Conservation (phyloP, 1,140 invertebrate species). For the Eurosta solidaginis region DNA sequence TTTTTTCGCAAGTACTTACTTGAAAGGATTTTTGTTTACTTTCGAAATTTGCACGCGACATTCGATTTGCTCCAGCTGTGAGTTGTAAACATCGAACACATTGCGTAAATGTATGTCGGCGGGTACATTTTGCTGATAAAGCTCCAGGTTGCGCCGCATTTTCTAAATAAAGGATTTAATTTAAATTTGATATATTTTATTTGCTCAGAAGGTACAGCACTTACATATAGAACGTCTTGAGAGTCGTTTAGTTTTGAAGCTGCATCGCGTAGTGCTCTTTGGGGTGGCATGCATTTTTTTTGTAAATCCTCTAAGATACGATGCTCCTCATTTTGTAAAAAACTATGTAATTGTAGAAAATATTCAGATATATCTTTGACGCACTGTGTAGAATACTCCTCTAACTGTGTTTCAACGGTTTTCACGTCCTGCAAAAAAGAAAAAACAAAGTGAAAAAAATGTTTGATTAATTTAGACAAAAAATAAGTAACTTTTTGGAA, state of each 20-base stretch:
- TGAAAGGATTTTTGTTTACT: slow-evolving; percentile 42
- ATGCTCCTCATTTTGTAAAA: slow-evolving; percentile 46
- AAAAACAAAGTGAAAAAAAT: not conserved
- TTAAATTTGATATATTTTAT: not conserved
- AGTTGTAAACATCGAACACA: slow-evolving; percentile 25
- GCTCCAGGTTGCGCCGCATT: slow-evolving; percentile 33
- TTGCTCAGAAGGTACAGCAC: not conserved
- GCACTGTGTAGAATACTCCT: slow-evolving; percentile 43
- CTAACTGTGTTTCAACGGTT: slow-evolving; percentile 37
- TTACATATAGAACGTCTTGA: slow-evolving; percentile 42
- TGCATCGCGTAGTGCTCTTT: slow-evolving; percentile 41
- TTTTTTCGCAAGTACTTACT: slow-evolving; percentile 35
- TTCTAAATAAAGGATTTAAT: slow-evolving; percentile 28
- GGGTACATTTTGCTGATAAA: not conserved
- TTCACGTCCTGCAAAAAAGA: slow-evolving; percentile 43
- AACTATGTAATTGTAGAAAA: slow-evolving; percentile 47
- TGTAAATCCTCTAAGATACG: slow-evolving; percentile 43
- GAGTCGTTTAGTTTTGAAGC: slow-evolving; percentile 40
- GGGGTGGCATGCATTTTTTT: slow-evolving; percentile 40
- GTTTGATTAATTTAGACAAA: not conserved
- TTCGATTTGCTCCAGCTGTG: slow-evolving; percentile 45
- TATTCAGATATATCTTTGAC: slow-evolving; percentile 38
- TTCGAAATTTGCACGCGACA: slow-evolving; percentile 36
- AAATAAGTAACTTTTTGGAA: too few species aligned
- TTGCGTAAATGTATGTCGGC: slow-evolving; percentile 37